Base-by-base conservation (phyloP, 2,888 invertebrate genomes). In the Macaria notata region DNA sequence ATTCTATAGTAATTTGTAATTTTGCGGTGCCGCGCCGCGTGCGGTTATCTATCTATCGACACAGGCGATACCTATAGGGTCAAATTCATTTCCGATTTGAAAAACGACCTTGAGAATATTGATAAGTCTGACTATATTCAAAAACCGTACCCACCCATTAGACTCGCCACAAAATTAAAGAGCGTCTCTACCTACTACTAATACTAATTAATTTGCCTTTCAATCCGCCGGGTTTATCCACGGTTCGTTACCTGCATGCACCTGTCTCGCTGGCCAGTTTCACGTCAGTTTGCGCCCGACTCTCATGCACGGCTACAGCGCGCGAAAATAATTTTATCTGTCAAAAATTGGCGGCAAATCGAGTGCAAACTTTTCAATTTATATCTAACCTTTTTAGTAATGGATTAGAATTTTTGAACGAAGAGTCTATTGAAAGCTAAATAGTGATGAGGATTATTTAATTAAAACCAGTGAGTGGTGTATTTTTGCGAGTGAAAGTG, bases 271-370 rank as follows among this genome's bases (percentile, higher is more conserved):
- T 76, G 78, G 81, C 81, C 82, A 77, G 72, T 75, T 38, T 38
- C 6, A 64, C 62, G 70, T 39, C 87, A 88, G 88, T 88, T 76
- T 68, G 77, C 82, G 86, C 83, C 85, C 84, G 87, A 84, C 89
- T 88, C 86, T 88, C 89, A 83, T 84, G 84, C 83, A 74, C 71
- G 76, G 65, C 72, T 69, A 76, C 70, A 71, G 79, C 75, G 73
- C 76, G 83, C 75, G 71, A 71, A 61, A 55, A 62, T 66, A 38
- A 3, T 38, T 66, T 49, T 48, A 64, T 31, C 65, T 66, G 69
- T 71, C 70, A 71, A 71, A 74, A 62, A 55, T 73, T 69, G 69
- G 74, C 80, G 76, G 73, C 63, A 65, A 65, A 65, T 56, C 68
- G 64, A 70, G 46, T 47, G 36, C 8, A 46, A 36, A 69, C 65